These are phyloP conservation scores for Rutpela maculata DNA, from an alignment of 2,888 invertebrate species.

Conservation along the genomic window DNA sequence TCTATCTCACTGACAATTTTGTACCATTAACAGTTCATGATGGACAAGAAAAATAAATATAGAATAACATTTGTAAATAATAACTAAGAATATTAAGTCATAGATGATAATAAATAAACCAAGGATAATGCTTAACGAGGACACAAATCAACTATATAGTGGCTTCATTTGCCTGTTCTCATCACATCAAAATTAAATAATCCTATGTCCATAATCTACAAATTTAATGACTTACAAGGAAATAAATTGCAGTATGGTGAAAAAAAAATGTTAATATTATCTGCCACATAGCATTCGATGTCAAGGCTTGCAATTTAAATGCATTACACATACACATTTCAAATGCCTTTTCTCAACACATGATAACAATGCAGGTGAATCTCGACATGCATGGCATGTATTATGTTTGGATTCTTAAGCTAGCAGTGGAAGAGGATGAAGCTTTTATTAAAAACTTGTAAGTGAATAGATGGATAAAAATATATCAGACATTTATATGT, in stretches of 20 bases:
- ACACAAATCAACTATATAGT: too few relatives aligned
- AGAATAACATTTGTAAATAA: too few relatives aligned
- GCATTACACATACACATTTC: slow-evolving; percentile 60
- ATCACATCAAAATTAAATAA: background rate
- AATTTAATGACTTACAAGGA: background rate
- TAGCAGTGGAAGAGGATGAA: background rate
- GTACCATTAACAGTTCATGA: too few relatives aligned
- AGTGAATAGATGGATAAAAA: too few relatives aligned
- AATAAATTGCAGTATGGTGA: background rate
- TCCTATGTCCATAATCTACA: background rate
- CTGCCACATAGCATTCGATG: background rate
- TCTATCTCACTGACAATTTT: too few relatives aligned
- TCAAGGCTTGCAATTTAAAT: slow-evolving; percentile 48
- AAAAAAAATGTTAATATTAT: background rate
- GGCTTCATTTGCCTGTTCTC: too few relatives aligned
- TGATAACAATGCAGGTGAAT: slow-evolving; percentile 42
- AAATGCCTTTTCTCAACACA: slow-evolving; percentile 52
- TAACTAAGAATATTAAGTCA: too few relatives aligned
- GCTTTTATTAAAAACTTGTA: background rate
- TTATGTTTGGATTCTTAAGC: slow-evolving; percentile 26
- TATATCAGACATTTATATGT: too few relatives aligned
- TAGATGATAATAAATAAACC: too few relatives aligned
- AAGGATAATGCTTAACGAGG: too few relatives aligned
- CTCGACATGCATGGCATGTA: slow-evolving; percentile 39
- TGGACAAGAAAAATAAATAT: too few relatives aligned